Conservation (phyloP, 2,888 invertebrate species). For the Brachyopa scutellaris region DNA sequence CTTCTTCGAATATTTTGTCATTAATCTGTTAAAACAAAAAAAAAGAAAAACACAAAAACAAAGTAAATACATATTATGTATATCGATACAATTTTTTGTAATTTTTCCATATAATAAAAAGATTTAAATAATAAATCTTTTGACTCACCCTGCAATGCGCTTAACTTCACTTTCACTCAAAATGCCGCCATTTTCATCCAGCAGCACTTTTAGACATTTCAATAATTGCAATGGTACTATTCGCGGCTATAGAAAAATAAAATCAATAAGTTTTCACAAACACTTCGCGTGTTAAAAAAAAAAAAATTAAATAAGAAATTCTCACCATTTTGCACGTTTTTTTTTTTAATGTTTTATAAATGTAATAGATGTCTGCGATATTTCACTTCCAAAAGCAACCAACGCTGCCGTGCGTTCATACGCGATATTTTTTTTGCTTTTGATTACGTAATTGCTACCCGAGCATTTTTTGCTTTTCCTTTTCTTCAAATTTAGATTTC, state of each 20-base stretch:
- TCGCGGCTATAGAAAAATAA: slow-evolving; percentile 88
- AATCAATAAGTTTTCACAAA: slow-evolving; percentile 12
- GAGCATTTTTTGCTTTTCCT: slow-evolving; percentile 43
- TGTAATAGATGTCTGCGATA: slow-evolving; percentile 55
- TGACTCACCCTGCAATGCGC: slow-evolving; percentile 90
- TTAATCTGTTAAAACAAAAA: slow-evolving; percentile 87
- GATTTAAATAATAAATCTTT: slow-evolving; percentile 4
- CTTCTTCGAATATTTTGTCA: slow-evolving; percentile 97
- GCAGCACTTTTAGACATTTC: slow-evolving; percentile 92
- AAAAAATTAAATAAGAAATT: not conserved
- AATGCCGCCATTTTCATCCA: slow-evolving; percentile 93
- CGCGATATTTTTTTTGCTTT: slow-evolving; percentile 22
- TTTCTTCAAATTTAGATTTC: slow-evolving; percentile 21
- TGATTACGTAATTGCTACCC: slow-evolving; percentile 64
- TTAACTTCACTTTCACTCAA: slow-evolving; percentile 93
- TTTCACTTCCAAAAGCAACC: slow-evolving; percentile 31
- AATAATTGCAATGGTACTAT: slow-evolving; percentile 95
- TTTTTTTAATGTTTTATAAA: not conserved
- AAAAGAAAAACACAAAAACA: slow-evolving; percentile 22
- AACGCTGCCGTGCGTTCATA: slow-evolving; percentile 43
- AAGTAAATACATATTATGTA: no score
- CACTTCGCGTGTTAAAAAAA: not conserved
- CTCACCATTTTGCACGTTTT: slow-evolving; percentile 62
- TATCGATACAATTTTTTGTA: not conserved
- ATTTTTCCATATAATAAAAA: not conserved